Conservation (phyloP, 92 coral and sea anemone genomes). For the Desmophyllum pertusum region DNA sequence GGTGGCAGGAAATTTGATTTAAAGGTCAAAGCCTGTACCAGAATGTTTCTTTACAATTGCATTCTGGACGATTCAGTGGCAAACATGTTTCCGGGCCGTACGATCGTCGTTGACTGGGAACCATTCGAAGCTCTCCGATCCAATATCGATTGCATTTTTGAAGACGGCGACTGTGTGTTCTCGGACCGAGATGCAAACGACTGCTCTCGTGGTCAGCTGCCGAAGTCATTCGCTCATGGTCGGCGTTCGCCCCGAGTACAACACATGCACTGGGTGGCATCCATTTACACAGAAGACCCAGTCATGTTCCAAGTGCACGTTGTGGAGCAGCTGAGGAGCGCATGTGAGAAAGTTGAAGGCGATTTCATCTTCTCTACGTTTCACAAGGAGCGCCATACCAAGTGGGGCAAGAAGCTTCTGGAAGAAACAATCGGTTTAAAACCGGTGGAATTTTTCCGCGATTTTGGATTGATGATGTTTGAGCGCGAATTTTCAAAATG, state of each 20-base stretch:
- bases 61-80: slow-evolving; percentile 71
- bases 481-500: slow-evolving; percentile 63
- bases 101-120: slow-evolving; percentile 94
- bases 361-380: slow-evolving; percentile 89
- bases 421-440: slow-evolving; percentile 67
- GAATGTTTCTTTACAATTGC: slow-evolving; percentile 52
- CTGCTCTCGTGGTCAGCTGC: slow-evolving; percentile 52
- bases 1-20: slow-evolving; percentile 29
- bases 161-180: slow-evolving; percentile 74
- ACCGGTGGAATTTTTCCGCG: slow-evolving; percentile 83
- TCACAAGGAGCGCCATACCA: slow-evolving; percentile 63
- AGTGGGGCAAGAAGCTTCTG: slow-evolving; percentile 69
- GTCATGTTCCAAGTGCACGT: slow-evolving; percentile 81
- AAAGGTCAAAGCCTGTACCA: slow-evolving; percentile 65
- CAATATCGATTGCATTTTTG: slow-evolving; percentile 77
- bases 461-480: slow-evolving; percentile 87
- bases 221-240: slow-evolving; percentile 93
- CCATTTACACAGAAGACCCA: slow-evolving; percentile 87
- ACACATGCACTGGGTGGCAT: slow-evolving; percentile 89
- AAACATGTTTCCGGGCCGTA: slow-evolving; percentile 77
- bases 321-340: slow-evolving; percentile 74
- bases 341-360: slow-evolving; percentile 55
- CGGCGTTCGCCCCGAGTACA: slow-evolving; percentile 86
- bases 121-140: slow-evolving; percentile 85
- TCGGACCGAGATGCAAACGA: slow-evolving; percentile 84